Base-by-base conservation (phyloP, 2,888 invertebrate species). In the Steromphala cineraria region DNA sequence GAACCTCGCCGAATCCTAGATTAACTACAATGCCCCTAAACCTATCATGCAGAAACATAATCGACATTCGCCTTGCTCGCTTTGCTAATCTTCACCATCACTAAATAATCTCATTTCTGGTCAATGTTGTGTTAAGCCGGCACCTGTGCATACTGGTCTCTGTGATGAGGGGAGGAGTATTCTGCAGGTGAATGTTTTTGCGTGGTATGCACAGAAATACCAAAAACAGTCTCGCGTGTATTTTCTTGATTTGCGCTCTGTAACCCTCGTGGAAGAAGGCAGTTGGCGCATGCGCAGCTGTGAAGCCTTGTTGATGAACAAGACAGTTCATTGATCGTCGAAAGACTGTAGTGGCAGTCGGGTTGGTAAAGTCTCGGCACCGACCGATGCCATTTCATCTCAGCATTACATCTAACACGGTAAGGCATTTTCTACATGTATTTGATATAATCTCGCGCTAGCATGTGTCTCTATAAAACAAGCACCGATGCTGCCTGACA, bases 241-340 rank as follows among this genome's bases (percentile, higher is more conserved):
- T 28, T 62, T 62, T 62, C 62, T 62, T 62, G 62, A 62, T 62
- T 62, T 62, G 62, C 28, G 62, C 62, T 62, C 62, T 21, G 62
- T 62, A 62, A 62, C 62, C 62, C 62, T 62, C 62, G 62, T 62
- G 62, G 62, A 62, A 62, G 62, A 62, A 62, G 62, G 62, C 62
- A 62, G 62, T 28, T 62, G 62, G 28, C 62, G 62, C 62, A 62
- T 62, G 62, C 62, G 62, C 62, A 62, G 62, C 17, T 15, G 28
- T 62, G 28, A 62, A 21, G 24, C 28, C 62, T 28, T 62, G 62
- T 24, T 62, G 62, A 28, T 62, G 62, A 62, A 62, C 62, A 62
- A 62, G 62, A 24, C 62, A 62, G 62, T 28, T 62, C 62, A 62
- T 62, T 62, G 62, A 62, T 62, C 62, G 62, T 15, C 28, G 24